phyloP scores from a whole-genome alignment of 2,797 vertebrate species.

The Falco peregrinus region DNA sequence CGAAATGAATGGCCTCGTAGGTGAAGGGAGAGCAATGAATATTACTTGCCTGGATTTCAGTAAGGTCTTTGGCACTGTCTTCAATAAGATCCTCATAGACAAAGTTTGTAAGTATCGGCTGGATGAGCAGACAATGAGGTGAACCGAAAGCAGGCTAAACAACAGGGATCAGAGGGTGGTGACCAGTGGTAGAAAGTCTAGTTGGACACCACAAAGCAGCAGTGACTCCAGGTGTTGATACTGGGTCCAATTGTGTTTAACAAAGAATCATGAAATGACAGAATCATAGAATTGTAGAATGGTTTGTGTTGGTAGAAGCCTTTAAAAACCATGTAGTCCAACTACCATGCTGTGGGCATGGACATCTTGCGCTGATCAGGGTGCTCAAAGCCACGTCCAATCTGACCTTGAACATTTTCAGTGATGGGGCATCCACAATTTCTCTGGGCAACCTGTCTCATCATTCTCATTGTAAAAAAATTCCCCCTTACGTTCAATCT shows the following conservation, averaged over 20 bases:
- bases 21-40: neutral
- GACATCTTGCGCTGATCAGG: neutral
- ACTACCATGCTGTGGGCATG: neutral
- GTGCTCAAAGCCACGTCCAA: neutral
- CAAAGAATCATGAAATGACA: neutral
- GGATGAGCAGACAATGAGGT: too few species aligned
- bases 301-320: neutral
- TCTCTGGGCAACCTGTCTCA: neutral
- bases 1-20: neutral
- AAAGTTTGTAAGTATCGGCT: neutral
- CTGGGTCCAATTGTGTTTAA: neutral
- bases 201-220: neutral
- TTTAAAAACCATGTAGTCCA: neutral
- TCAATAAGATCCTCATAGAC: neutral
- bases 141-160: neutral
- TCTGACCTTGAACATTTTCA: neutral
- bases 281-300: too few species aligned
- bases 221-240: neutral
- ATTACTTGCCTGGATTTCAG: neutral
- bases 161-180: too few species aligned
- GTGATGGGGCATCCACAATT: too few species aligned
- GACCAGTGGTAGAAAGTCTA: neutral
- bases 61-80: neutral
- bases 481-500: too few species aligned
- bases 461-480: neutral